Evolutionary conservation across 2,797 vertebrate genomes (phyloP).

Genomic region (Lophius americanus): DNA sequence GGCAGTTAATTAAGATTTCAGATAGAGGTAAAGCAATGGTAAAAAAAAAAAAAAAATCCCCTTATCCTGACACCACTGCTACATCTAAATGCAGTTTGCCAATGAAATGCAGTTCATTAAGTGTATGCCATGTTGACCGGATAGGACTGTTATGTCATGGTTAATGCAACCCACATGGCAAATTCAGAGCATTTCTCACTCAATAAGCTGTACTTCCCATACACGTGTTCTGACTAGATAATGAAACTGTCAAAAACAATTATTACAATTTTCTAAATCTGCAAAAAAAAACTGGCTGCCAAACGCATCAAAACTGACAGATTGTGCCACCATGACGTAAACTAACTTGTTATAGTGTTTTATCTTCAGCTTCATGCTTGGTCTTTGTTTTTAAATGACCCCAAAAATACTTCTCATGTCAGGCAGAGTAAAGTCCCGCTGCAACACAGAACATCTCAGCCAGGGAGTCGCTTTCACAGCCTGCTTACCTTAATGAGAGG

Average conservation of each 20-base stretch:
- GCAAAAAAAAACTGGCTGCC: slow-evolving; percentile 5
- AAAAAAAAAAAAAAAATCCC: background rate
- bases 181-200: slow-evolving; percentile 16
- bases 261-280: background rate
- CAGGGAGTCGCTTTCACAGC: background rate
- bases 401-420: background rate
- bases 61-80: no score
- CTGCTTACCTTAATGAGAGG: slow-evolving; percentile 72
- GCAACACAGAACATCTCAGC: background rate
- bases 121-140: background rate
- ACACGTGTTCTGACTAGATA: background rate
- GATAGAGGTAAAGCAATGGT: background rate
- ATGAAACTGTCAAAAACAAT: background rate
- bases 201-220: slow-evolving; percentile 7
- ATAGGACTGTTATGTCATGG: slow-evolving; percentile 14
- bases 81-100: background rate
- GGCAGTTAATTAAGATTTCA: background rate
- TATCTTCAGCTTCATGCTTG: no score
- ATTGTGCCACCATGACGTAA: background rate
- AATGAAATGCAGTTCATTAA: background rate
- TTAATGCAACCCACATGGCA: slow-evolving; percentile 24
- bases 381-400: no score
- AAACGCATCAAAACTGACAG: no score
- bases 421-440: background rate
- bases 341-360: background rate